These are phyloP conservation scores for Mola mola DNA, from an alignment of 2,113 vertebrate genomes.

Conservation along the genomic window DNA sequence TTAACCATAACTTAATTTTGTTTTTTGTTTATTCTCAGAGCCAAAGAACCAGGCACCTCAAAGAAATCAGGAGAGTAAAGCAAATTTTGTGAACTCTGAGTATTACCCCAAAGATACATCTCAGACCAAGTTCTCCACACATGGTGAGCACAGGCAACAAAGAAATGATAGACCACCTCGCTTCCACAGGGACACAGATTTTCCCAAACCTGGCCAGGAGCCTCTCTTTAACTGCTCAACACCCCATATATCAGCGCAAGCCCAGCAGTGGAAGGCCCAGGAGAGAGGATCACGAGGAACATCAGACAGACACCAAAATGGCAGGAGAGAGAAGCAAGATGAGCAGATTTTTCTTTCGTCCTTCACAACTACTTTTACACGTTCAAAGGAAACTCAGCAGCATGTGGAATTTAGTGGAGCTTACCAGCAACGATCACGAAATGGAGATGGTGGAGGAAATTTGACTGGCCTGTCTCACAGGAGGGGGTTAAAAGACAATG, in stretches of 20 bases:
- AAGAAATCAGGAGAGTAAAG: conserved; percentile 81
- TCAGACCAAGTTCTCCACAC: conserved; percentile 82
- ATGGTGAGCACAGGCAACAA: conserved; percentile 85
- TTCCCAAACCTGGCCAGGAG: conserved; percentile 85
- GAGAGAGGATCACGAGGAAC: conserved; percentile 60
- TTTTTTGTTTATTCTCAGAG: conserved; percentile 79
- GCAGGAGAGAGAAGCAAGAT: conserved; percentile 62
- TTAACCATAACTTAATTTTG: neutral
- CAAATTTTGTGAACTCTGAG: conserved; percentile 81
- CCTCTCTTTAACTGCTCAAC: conserved; percentile 67
- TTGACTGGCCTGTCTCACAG: conserved; percentile 38
- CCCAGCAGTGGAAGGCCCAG: conserved; percentile 82
- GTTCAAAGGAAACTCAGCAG: conserved; percentile 84
- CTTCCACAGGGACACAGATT: conserved; percentile 90
- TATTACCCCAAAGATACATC: conserved; percentile 83
- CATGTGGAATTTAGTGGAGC: conserved; percentile 54
- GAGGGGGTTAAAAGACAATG: conserved; percentile 83
- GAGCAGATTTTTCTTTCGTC: conserved; percentile 46
- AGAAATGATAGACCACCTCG: conserved; percentile 93
- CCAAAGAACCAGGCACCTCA: conserved; percentile 84
- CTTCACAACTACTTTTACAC: conserved; percentile 70
- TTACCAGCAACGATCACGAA: conserved; percentile 65
- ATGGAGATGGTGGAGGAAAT: conserved; percentile 61
- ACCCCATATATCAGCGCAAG: conserved; percentile 67
- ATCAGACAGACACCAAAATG: conserved; percentile 81